A percentile compares a stretch with the other conserved stretches of the same genome.
Conservation (phyloP, 2,113 vertebrate genomes). For the Actenoides lindsayi region DNA sequence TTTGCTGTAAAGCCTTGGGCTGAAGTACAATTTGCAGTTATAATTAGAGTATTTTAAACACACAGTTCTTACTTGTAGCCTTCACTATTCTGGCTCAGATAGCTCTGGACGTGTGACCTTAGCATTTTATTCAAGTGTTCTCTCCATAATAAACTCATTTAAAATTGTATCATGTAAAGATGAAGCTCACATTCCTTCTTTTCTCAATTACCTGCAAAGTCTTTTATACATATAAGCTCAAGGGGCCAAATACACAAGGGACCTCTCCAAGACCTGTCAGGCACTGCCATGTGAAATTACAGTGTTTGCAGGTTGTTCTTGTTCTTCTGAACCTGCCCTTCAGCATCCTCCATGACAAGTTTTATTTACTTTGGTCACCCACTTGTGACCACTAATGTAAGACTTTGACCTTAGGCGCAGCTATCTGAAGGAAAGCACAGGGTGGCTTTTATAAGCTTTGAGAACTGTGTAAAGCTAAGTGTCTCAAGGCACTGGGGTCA, state of each 20-base stretch:
- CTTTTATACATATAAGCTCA: background rate
- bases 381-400: background rate
- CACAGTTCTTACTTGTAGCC: background rate
- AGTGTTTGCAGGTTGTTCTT: background rate
- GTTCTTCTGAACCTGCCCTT: background rate
- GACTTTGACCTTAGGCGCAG: background rate
- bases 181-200: background rate
- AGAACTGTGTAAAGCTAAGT: background rate
- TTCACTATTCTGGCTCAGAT: slow-evolving; percentile 3
- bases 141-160: slow-evolving; percentile 30
- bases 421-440: background rate
- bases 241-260: background rate
- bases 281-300: background rate
- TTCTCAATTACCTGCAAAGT: background rate
- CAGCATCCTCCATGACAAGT: background rate
- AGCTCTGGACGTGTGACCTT: background rate
- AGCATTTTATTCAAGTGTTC: slow-evolving; percentile 17
- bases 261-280: background rate
- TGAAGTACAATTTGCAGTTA: slow-evolving; percentile 36
- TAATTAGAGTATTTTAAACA: slow-evolving; percentile 42
- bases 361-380: background rate
- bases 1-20: slow-evolving; percentile 50
- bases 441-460: background rate
- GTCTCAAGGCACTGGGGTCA: background rate
- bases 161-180: background rate